Percentiles rank a stretch among this genome's conserved stretches.
phyloP scores from a whole-genome alignment of 2,888 invertebrate species.

The Acronicta psi region DNA sequence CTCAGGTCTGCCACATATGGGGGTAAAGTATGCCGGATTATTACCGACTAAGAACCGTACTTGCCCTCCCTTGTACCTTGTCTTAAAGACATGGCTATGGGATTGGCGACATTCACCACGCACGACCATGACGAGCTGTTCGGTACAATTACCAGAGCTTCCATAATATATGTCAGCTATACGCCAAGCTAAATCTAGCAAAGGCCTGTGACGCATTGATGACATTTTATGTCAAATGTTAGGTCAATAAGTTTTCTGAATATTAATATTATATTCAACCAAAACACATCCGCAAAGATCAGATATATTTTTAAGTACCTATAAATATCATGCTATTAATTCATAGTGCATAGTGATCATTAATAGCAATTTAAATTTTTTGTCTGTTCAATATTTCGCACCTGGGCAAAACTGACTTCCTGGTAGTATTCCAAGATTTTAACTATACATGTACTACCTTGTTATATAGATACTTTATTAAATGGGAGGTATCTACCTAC shows the following conservation, averaged over 20 bases:
- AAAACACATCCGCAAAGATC: not conserved
- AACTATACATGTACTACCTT: not conserved
- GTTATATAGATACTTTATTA: slow-evolving; percentile 8
- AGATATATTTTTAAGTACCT: not conserved
- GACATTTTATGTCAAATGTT: not conserved
- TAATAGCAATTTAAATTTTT: slow-evolving; percentile 46
- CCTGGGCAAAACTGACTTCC: slow-evolving; percentile 35
- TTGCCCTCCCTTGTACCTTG: no score
- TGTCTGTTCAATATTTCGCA: slow-evolving; percentile 30
- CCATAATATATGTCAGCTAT: no score
- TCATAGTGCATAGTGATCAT: slow-evolving; percentile 32
- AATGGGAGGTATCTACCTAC: slow-evolving; percentile 2
- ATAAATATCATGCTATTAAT: slow-evolving; percentile 31
- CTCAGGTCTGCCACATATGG: no score
- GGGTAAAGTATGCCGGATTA: no score
- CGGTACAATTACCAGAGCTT: no score
- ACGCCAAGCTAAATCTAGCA: no score
- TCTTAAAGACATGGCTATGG: no score
- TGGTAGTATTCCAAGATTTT: slow-evolving; percentile 40
- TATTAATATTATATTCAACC: not conserved
- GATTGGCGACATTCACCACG: no score
- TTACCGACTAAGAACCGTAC: no score
- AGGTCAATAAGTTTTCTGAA: not conserved
- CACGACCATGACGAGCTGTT: no score
- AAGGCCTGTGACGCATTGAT: not conserved